A percentile compares a stretch with the other conserved stretches of the same genome.
These are phyloP conservation scores for Drosophila oshimai DNA, from an alignment of 1,140 invertebrate genomes.

Conservation along the genomic window DNA sequence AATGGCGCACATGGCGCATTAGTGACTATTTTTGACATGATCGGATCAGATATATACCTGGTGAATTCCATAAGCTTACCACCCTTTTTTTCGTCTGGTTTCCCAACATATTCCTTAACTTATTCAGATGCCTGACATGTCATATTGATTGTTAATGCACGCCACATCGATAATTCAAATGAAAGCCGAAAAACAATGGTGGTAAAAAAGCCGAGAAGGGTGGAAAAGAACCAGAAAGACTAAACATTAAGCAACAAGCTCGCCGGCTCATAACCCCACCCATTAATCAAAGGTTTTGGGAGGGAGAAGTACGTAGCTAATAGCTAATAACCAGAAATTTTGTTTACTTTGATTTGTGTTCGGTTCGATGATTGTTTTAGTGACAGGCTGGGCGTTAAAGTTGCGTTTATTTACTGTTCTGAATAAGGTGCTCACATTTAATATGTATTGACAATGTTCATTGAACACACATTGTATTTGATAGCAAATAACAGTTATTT, in stretches of 20 bases:
- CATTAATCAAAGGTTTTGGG: constrained; percentile 4
- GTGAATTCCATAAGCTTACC: not conserved
- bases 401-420: constrained; percentile 2
- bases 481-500: too few relatives aligned
- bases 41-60: constrained; percentile 15
- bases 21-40: constrained; percentile 23
- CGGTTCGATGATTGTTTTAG: constrained; percentile 23
- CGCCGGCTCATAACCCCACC: constrained; percentile 13
- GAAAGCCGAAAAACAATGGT: not conserved
- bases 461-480: not conserved
- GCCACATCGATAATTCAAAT: constrained; percentile 49
- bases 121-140: constrained; percentile 33
- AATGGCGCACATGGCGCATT: constrained; percentile 6
- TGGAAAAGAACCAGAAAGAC: not conserved
- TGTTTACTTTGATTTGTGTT: constrained; percentile 31
- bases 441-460: not conserved
- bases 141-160: constrained; percentile 75
- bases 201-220: not conserved
- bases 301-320: not conserved
- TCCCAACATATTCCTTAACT: not conserved
- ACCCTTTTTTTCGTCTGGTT: constrained; percentile 7
- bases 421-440: not conserved
- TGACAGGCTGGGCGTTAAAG: not conserved
- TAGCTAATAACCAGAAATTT: constrained; percentile 3
- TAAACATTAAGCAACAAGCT: constrained; percentile 38